Base-by-base conservation (phyloP, 2,113 vertebrate genomes). In the Asarcornis scutulata region DNA sequence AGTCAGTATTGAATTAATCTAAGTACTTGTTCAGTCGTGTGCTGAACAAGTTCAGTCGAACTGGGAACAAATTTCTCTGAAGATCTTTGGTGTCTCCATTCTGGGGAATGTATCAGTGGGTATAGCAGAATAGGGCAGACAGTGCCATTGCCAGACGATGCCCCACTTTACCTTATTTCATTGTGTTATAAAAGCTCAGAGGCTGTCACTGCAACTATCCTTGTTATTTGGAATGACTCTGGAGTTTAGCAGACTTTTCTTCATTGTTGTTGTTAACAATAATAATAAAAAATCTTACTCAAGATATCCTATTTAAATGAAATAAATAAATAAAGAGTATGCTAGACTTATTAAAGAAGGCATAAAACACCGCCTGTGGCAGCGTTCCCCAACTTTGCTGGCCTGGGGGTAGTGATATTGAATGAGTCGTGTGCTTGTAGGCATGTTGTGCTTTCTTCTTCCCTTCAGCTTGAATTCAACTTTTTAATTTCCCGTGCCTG, bases 341-440 rank as follows among this genome's bases (percentile, higher is more conserved):
- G 74, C 48, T 89, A 60, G 87, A 58, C 78, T 71, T 92, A 83
- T 93, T 79, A 94, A 94, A 84, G 53, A 44, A 13, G 6, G 67
- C 71, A 74, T 87, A 89, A 89, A 94, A 73, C 23, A 80, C 23
- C 62, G 83, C 88, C 86, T 68, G 38, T 76, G 58, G 91, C 60
- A 53, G 42, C 42, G 80, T 74, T 96, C 83, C 86, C 72, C 86
- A 83, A 8, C 82, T 44, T 7, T 62, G 13, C 71, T 93, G 88
- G 55, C 92, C 76, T 34, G 56, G 27, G 63, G 95, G 52, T 58
- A 77, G 44, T 17, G 76, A 63, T 83, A 58, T 7, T 36, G 88
- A 69, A 22, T 29, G 64, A 94, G 59, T 74, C n/a, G 26, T 79
- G 83, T 71, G 83, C 94, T 96, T 96, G 63, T 72, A 91, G 94